Conservation (phyloP, 1,140 invertebrate species). For the Drosophila sucinea region DNA sequence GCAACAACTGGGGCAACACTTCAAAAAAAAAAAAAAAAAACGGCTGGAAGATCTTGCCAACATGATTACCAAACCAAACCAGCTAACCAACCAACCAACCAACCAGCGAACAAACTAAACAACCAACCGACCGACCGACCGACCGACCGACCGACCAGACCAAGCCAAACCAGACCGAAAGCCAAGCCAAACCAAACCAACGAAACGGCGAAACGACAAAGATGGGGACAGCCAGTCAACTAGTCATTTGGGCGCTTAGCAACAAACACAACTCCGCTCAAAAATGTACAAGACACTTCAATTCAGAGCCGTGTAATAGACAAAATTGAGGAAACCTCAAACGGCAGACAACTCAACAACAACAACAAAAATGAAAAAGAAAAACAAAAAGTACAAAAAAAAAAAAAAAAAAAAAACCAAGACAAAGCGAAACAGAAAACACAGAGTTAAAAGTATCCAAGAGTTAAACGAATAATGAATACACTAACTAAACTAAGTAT, state of each 20-base stretch:
- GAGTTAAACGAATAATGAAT: neutral
- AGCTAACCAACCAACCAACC: conserved; percentile 18
- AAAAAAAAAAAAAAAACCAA: neutral
- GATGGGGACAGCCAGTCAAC: conserved; percentile 25
- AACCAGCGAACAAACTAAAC: conserved; percentile 4
- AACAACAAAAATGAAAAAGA: neutral
- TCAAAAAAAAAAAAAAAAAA: conserved; percentile 18
- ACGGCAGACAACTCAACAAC: conserved; percentile 4
- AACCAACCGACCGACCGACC: conserved; percentile 13
- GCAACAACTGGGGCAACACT: conserved; percentile 20
- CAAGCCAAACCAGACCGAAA: conserved; percentile 28
- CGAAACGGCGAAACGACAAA: conserved; percentile 16
- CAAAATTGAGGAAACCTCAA: conserved; percentile 27
- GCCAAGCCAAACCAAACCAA: conserved; percentile 9
- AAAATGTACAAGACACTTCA: conserved; percentile 38
- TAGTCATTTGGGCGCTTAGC: conserved; percentile 41
- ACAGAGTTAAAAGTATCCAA: neutral
- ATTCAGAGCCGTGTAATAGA: conserved; percentile 37
- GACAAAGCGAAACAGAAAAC: conserved; percentile 8
- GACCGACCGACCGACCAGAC: conserved; percentile 12
- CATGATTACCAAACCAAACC: conserved; percentile 45
- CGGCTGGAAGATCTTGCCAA: conserved; percentile 47
- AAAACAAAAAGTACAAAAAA: conserved; percentile 1
- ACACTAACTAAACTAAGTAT: neutral
- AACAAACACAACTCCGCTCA: conserved; percentile 41